A percentile compares a stretch with the other conserved stretches of the same genome.
Conservation (phyloP, 2,113 vertebrate species). For the Vimba vimba region DNA sequence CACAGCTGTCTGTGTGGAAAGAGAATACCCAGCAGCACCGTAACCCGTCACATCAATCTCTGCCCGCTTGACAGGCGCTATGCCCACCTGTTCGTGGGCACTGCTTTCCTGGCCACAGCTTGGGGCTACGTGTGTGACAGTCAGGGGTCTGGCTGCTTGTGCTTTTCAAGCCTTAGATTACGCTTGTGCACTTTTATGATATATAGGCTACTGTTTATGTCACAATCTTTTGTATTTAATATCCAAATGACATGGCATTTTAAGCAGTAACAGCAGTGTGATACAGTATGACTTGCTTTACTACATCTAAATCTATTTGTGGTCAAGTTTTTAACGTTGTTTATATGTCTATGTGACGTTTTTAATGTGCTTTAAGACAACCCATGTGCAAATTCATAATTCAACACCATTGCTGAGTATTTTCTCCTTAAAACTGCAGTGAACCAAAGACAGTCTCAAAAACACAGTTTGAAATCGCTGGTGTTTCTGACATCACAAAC, state of each 20-base stretch:
- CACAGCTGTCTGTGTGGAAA: constrained; percentile 64
- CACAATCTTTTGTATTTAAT: not conserved
- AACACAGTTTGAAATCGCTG: no score
- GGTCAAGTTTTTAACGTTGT: no score
- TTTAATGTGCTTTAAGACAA: no score
- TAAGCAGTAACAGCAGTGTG: not conserved
- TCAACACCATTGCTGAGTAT: no score
- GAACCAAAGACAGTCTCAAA: no score
- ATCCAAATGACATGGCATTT: not conserved
- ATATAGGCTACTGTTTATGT: constrained; percentile 4
- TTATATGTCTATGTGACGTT: no score
- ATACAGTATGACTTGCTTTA: not conserved
- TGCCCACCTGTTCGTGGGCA: constrained; percentile 78
- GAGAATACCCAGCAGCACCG: constrained; percentile 61
- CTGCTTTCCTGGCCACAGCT: constrained; percentile 57
- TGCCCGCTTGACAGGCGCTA: constrained; percentile 74
- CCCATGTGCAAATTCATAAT: no score
- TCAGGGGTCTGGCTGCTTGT: constrained; percentile 25
- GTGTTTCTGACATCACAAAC: no score
- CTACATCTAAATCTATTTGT: no score
- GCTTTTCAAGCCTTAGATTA: constrained; percentile 34
- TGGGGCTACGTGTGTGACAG: constrained; percentile 41
- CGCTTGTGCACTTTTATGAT: constrained; percentile 27
- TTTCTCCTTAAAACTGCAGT: no score
- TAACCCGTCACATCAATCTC: constrained; percentile 76